Percentiles rank a stretch among this genome's conserved stretches.
phyloP scores from a whole-genome alignment of 2,888 invertebrate genomes.

The Limulus polyphemus region DNA sequence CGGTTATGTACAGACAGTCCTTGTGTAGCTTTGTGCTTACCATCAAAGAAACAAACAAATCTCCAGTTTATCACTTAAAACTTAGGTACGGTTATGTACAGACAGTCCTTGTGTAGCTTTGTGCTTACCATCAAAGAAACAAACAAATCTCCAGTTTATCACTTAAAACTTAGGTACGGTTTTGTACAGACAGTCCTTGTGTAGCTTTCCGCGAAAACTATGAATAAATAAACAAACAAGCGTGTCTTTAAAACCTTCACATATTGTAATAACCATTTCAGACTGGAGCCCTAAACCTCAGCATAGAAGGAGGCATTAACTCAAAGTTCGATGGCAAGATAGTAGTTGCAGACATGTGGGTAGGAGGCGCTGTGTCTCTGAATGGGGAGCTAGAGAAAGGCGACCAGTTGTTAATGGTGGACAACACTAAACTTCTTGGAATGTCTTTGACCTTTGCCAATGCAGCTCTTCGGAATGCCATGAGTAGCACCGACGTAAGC shows the following conservation, averaged over 20 bases:
- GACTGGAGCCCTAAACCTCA: slow-evolving; percentile 6
- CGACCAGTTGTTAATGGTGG: slow-evolving; percentile 5
- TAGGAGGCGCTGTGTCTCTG: slow-evolving; percentile 1
- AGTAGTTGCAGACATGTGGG: slow-evolving; percentile 5
- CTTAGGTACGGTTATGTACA: no score
- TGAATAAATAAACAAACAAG: no score
- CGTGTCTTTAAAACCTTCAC: no score
- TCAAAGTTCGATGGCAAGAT: slow-evolving; percentile 4
- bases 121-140: background rate
- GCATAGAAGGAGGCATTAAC: slow-evolving; percentile 7
- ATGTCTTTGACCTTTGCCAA: slow-evolving; percentile 6
- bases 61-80: no score
- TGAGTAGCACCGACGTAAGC: background rate
- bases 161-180: background rate
- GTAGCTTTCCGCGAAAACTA: no score
- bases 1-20: no score
- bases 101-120: no score
- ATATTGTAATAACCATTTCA: background rate
- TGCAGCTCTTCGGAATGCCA: slow-evolving; percentile 5
- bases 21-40: no score
- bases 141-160: background rate
- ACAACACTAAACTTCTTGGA: slow-evolving; percentile 1
- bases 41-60: no score
- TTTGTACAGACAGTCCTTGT: no score
- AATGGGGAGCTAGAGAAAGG: background rate